A percentile compares a stretch with the other conserved stretches of the same genome.
These are phyloP conservation scores for Phoxinus phoxinus DNA, from an alignment of 2,113 vertebrate genomes.

Conservation along the genomic window DNA sequence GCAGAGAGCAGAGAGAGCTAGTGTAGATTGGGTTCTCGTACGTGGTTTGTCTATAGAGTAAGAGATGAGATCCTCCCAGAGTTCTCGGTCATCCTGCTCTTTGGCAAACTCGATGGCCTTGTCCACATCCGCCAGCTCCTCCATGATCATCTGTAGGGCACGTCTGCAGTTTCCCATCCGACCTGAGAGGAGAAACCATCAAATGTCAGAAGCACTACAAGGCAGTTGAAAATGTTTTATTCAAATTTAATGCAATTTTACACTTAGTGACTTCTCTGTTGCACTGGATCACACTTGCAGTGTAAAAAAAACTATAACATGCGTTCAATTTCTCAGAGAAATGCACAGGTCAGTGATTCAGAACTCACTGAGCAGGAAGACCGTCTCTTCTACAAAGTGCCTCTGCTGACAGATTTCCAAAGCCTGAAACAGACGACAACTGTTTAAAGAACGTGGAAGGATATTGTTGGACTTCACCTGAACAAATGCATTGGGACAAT, in stretches of 20 bases:
- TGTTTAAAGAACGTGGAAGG: background rate
- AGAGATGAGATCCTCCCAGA: slow-evolving; percentile 98
- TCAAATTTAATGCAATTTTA: background rate
- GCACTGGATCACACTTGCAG: background rate
- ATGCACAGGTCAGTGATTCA: slow-evolving; percentile 5
- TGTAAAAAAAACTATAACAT: background rate
- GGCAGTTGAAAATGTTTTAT: background rate
- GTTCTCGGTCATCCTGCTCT: slow-evolving; percentile 95
- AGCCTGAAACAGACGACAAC: slow-evolving; percentile 77
- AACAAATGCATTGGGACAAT: background rate
- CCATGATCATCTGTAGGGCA: slow-evolving; percentile 99
- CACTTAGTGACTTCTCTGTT: background rate
- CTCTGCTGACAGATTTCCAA: slow-evolving; percentile 98
- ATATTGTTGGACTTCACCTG: background rate
- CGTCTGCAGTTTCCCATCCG: slow-evolving; percentile 97
- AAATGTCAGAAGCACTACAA: background rate
- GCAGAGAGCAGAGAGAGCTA: background rate
- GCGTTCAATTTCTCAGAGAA: background rate
- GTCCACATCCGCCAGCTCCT: slow-evolving; percentile 92
- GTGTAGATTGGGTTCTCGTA: slow-evolving; percentile 67
- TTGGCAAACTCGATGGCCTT: slow-evolving; percentile 99
- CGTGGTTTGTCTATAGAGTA: slow-evolving; percentile 98
- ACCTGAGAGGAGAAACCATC: slow-evolving; percentile 72
- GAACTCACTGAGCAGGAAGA: slow-evolving; percentile 95
- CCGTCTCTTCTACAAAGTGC: slow-evolving; percentile 96